A percentile compares a stretch with the other conserved stretches of the same genome.
Conservation (phyloP, 1,140 invertebrate species). For the Coelopa frigida region DNA sequence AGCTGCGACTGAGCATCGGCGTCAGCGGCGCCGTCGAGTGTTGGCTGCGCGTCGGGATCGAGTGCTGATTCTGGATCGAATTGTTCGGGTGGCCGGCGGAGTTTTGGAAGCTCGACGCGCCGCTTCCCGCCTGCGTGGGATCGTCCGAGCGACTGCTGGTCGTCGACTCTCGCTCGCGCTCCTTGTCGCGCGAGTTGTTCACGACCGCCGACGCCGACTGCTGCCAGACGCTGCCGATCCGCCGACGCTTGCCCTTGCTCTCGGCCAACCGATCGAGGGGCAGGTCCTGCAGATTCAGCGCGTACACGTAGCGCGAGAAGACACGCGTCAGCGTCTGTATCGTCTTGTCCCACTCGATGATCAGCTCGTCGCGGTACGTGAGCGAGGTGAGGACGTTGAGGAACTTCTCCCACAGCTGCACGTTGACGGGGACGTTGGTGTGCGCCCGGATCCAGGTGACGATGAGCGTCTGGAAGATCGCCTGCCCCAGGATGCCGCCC, state of each 20-base stretch:
- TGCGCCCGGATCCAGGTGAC: slow-evolving; percentile 98
- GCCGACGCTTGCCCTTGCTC: slow-evolving; percentile 67
- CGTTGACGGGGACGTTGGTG: slow-evolving; percentile 82
- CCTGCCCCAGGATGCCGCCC: slow-evolving; percentile 68
- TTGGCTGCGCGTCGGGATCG: background rate
- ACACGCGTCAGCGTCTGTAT: slow-evolving; percentile 91
- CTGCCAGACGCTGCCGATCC: slow-evolving; percentile 48
- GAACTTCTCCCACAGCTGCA: slow-evolving; percentile 92
- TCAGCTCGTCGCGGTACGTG: slow-evolving; percentile 91
- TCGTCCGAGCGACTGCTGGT: slow-evolving; percentile 38
- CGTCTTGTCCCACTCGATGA: slow-evolving; percentile 97
- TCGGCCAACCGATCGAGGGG: slow-evolving; percentile 79
- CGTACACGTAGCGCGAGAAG: slow-evolving; percentile 86
- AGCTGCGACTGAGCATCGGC: slow-evolving; percentile 46
- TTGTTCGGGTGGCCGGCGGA: slow-evolving; percentile 9
- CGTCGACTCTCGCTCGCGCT: slow-evolving; percentile 17
- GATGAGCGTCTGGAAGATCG: slow-evolving; percentile 91
- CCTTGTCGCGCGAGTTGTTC: slow-evolving; percentile 9
- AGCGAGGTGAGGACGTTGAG: slow-evolving; percentile 78
- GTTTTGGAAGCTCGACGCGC: background rate
- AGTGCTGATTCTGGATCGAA: background rate
- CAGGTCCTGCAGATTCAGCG: slow-evolving; percentile 82
- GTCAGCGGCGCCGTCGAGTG: slow-evolving; percentile 30
- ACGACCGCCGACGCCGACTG: slow-evolving; percentile 22
- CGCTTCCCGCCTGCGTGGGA: slow-evolving; percentile 23